These are phyloP conservation scores for Macropis europaea DNA, from an alignment of 2,888 invertebrate species.

Conservation along the genomic window DNA sequence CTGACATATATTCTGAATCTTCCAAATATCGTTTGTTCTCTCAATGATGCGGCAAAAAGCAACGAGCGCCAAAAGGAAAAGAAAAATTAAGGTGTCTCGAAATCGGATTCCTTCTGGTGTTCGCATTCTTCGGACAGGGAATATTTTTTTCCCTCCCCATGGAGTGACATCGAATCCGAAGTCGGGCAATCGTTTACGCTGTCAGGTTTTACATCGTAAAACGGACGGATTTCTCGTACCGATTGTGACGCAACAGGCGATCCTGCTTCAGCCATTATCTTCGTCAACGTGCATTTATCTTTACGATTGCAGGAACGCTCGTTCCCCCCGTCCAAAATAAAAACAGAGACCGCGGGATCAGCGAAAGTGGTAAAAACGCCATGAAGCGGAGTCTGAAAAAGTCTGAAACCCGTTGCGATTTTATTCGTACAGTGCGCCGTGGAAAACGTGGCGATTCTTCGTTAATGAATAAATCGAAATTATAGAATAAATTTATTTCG, in stretches of 20 bases:
- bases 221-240: not conserved
- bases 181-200: not conserved
- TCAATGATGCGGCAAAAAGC: no score
- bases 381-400: not conserved
- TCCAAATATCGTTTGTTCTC: no score
- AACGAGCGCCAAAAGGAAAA: no score
- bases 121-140: slow-evolving; percentile 93
- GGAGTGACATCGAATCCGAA: not conserved
- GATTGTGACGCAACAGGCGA: not conserved
- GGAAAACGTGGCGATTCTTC: no score
- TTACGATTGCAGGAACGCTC: not conserved
- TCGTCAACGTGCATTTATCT: not conserved
- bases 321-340: not conserved
- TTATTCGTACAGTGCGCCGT: no score
- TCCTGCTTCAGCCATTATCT: not conserved
- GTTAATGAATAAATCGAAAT: no score
- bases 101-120: slow-evolving; percentile 95
- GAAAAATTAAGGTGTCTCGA: slow-evolving; percentile 94
- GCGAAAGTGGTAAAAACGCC: slow-evolving; percentile 10
- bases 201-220: not conserved
- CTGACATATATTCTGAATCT: no score
- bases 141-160: not conserved
- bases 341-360: slow-evolving; percentile 1
- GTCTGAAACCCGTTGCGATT: no score
- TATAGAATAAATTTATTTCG: no score